A percentile compares a stretch with the other conserved stretches of the same genome.
Evolutionary conservation across 2,888 invertebrate genomes (phyloP).

Genomic region (Amphiduros pacificus): DNA sequence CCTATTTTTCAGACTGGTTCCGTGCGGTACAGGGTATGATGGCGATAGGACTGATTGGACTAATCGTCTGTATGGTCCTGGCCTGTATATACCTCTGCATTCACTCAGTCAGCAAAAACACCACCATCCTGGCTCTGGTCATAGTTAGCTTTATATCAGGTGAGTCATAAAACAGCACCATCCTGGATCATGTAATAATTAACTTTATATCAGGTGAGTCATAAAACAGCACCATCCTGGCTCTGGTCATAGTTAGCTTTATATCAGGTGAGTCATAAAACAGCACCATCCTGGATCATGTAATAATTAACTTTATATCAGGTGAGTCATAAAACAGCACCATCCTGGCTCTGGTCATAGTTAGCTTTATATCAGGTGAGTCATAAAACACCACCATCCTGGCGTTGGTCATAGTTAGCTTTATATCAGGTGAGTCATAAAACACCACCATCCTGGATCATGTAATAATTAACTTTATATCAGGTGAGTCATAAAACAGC

Average conservation of each 20-base stretch:
- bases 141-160: conserved; percentile 33
- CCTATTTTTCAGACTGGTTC: conserved; percentile 25
- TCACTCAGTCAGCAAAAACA: conserved; percentile 36
- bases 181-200: conserved; percentile 35
- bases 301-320: conserved; percentile 33
- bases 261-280: conserved; percentile 33
- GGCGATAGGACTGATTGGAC: conserved; percentile 31
- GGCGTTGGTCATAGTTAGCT: too few species aligned
- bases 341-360: too few species aligned
- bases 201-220: conserved; percentile 33
- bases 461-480: too few species aligned
- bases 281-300: conserved; percentile 34
- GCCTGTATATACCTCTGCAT: conserved; percentile 35
- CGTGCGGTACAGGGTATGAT: conserved; percentile 31
- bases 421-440: too few species aligned
- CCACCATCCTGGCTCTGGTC: conserved; percentile 34
- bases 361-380: too few species aligned
- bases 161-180: conserved; percentile 33
- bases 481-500: too few species aligned
- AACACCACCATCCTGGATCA: background rate
- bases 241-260: conserved; percentile 35
- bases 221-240: conserved; percentile 34
- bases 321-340: conserved; percentile 23
- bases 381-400: background rate
- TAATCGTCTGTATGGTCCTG: conserved; percentile 31